phyloP scores from a whole-genome alignment of 2,113 vertebrate species.

The Tetrax tetrax region DNA sequence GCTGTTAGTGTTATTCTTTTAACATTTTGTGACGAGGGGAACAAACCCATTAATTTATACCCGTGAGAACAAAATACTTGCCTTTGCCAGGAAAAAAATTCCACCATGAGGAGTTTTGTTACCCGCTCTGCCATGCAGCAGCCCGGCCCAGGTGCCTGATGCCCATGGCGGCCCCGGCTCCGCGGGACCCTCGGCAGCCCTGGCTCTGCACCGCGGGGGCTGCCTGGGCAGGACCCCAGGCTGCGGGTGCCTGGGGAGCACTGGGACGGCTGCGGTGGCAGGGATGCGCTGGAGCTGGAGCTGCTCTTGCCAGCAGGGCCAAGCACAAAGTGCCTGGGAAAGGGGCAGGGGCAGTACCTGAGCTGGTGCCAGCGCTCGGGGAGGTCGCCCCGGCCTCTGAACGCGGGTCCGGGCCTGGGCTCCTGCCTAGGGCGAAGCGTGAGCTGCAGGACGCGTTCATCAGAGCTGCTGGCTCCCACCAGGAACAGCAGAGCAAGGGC shows the following conservation, averaged over 20 bases:
- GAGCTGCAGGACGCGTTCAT: rapidly evolving
- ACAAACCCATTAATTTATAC: neutral
- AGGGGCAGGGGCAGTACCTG: neutral
- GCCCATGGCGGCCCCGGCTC: neutral
- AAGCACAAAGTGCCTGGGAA: neutral
- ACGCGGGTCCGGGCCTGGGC: too few relatives aligned
- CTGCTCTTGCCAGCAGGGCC: neutral
- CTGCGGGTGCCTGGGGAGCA: neutral
- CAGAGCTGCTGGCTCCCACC: neutral
- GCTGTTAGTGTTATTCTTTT: neutral
- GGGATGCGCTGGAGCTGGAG: neutral
- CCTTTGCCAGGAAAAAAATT: neutral
- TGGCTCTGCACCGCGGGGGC: too few relatives aligned
- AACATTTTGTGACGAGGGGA: neutral
- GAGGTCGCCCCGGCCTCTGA: too few relatives aligned
- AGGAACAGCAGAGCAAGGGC: neutral
- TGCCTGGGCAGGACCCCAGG: too few relatives aligned
- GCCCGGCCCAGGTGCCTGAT: neutral
- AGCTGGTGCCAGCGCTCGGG: too few relatives aligned
- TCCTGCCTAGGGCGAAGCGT: neutral
- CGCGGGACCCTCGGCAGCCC: neutral
- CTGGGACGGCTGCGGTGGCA: neutral
- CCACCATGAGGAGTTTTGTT: neutral
- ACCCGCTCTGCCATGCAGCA: neutral
- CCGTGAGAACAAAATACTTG: neutral